A percentile compares a stretch with the other conserved stretches of the same genome.
phyloP scores from a whole-genome alignment of 2,888 invertebrate genomes.

The Ornithoptera priamus region DNA sequence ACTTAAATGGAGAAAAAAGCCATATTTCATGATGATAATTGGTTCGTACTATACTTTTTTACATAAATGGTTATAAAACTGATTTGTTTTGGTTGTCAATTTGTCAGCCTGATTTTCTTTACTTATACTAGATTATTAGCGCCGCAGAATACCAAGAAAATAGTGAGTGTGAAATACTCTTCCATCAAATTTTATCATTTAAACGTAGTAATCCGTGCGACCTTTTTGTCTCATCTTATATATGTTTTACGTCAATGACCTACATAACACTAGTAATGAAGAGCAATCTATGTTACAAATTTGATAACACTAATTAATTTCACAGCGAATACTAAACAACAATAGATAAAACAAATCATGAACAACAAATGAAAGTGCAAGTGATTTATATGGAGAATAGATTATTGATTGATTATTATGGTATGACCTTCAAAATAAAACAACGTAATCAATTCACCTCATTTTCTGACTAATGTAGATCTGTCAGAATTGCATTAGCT shows the following conservation, averaged over 20 bases:
- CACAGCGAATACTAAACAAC: background rate
- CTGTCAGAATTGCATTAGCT: too few species aligned
- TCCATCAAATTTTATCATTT: background rate
- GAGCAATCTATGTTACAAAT: conserved; percentile 15
- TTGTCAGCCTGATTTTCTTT: background rate
- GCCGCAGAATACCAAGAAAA: background rate
- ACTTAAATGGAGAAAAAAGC: too few species aligned
- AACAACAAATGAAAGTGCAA: too few species aligned
- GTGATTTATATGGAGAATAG: too few species aligned
- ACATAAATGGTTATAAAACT: background rate
- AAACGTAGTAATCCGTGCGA: conserved; percentile 3
- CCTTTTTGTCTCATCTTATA: conserved; percentile 28
- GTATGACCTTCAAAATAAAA: too few species aligned
- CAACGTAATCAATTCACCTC: too few species aligned
- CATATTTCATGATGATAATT: too few species aligned
- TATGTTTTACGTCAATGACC: conserved; percentile 52
- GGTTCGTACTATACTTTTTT: too few species aligned
- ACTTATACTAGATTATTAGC: too few species aligned
- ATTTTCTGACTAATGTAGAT: too few species aligned
- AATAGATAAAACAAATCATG: background rate
- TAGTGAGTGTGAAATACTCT: background rate
- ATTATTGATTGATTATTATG: too few species aligned
- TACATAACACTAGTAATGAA: conserved; percentile 36
- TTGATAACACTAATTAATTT: conserved; percentile 25
- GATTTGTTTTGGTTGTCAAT: background rate